Conservation (phyloP, 2,888 invertebrate genomes). For the Drosophila nigricruria region DNA sequence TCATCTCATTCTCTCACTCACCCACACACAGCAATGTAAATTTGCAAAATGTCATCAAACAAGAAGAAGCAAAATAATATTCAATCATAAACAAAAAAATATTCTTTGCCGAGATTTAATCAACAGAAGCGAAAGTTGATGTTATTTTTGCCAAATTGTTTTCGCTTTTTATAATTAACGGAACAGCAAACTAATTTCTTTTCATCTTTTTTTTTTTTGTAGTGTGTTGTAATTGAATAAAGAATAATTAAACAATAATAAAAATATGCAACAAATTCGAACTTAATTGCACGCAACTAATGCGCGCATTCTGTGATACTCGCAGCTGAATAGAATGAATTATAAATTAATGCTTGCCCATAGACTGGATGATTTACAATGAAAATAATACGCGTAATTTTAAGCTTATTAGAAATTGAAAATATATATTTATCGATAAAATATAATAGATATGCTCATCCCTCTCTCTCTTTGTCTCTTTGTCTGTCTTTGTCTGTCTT, state of each 20-base stretch:
- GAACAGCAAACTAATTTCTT: not conserved
- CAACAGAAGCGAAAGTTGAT: not conserved
- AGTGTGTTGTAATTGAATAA: conserved; percentile 29
- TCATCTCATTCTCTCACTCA: not conserved
- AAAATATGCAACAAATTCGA: conserved; percentile 5
- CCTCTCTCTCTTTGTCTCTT: not conserved
- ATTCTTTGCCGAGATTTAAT: conserved; percentile 15
- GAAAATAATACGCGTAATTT: conserved; percentile 19
- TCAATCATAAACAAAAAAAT: conserved; percentile 35
- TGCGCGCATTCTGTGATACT: not conserved
- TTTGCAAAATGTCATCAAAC: conserved; percentile 9
- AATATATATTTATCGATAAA: not conserved
- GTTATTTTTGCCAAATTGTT: conserved; percentile 5
- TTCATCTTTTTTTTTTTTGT: not conserved
- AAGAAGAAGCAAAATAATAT: conserved; percentile 1
- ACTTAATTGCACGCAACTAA: conserved; percentile 11
- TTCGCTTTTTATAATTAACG: conserved; percentile 28
- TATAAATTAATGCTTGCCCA: not conserved
- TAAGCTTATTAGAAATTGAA: conserved; percentile 18
- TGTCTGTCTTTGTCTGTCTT: not conserved
- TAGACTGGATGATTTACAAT: not conserved
- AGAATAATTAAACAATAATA: conserved; percentile 9
- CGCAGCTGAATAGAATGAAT: not conserved
- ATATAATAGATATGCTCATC: not conserved
- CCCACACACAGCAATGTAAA: not conserved